Conservation (phyloP, 2,797 vertebrate species). For the Macropodus opercularis region DNA sequence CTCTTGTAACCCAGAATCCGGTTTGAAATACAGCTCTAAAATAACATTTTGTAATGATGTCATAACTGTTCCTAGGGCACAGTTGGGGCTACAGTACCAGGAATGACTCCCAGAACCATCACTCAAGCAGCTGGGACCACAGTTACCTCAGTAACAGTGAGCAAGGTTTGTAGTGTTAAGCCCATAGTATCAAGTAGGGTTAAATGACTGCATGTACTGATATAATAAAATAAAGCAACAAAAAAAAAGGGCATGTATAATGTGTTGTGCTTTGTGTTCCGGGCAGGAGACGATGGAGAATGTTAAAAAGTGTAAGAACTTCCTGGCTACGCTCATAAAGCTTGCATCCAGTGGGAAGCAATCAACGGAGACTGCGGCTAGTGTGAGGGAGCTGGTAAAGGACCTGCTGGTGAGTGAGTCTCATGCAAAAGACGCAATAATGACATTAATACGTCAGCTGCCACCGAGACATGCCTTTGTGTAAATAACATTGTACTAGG, state of each 20-base stretch:
- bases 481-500: slow-evolving; percentile 76
- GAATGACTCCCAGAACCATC: slow-evolving; percentile 84
- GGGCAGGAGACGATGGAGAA: slow-evolving; percentile 97
- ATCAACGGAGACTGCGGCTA: slow-evolving; percentile 92
- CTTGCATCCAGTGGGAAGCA: slow-evolving; percentile 95
- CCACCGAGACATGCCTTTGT: neutral
- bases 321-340: slow-evolving; percentile 97
- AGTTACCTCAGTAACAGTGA: slow-evolving; percentile 90
- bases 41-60: neutral
- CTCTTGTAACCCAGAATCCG: slow-evolving; percentile 3
- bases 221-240: neutral
- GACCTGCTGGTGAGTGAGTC: slow-evolving; percentile 90
- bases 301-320: slow-evolving; percentile 99
- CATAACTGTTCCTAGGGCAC: slow-evolving; percentile 66
- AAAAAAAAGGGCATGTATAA: neutral
- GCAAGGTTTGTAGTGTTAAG: slow-evolving; percentile 67
- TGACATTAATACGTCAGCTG: neutral
- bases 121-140: slow-evolving; percentile 84
- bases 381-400: slow-evolving; percentile 94
- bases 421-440: neutral
- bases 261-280: slow-evolving; percentile 12
- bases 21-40: neutral
- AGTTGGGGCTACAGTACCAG: slow-evolving; percentile 84
- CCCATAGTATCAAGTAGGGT: slow-evolving; percentile 7
- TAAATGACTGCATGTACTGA: neutral